Conservation (phyloP, 2,113 vertebrate species). For the Addax nasomaculatus region DNA sequence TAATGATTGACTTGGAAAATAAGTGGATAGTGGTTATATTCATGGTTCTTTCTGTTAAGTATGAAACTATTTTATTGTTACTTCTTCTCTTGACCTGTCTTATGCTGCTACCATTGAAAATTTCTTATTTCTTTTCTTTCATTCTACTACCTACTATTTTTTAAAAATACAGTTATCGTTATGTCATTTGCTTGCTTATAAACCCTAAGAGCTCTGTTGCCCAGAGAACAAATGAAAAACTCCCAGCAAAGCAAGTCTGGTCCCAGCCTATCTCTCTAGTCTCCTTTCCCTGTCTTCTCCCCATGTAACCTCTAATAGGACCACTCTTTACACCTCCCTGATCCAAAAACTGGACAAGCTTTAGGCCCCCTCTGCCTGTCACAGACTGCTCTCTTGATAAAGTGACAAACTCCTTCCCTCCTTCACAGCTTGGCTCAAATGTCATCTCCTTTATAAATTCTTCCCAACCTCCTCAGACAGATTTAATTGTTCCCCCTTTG, state of each 20-base stretch:
- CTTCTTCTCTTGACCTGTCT: background rate
- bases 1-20: background rate
- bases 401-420: background rate
- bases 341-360: background rate
- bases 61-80: background rate
- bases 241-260: background rate
- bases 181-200: background rate
- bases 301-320: background rate
- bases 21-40: background rate
- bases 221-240: background rate
- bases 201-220: background rate
- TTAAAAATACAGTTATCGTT: background rate
- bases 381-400: background rate
- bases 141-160: background rate
- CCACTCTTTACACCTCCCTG: background rate
- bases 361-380: background rate
- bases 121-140: slow-evolving; percentile 1
- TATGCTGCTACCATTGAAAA: background rate
- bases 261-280: background rate
- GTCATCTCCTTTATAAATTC: slow-evolving; percentile 59
- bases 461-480: slow-evolving; percentile 18
- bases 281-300: slow-evolving; percentile 1
- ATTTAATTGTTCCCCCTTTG: slow-evolving; percentile 60
- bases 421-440: slow-evolving; percentile 52
- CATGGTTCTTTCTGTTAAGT: background rate